Evolutionary conservation across 2,888 invertebrate species (phyloP).

Genomic region (Andrena bicolor): DNA sequence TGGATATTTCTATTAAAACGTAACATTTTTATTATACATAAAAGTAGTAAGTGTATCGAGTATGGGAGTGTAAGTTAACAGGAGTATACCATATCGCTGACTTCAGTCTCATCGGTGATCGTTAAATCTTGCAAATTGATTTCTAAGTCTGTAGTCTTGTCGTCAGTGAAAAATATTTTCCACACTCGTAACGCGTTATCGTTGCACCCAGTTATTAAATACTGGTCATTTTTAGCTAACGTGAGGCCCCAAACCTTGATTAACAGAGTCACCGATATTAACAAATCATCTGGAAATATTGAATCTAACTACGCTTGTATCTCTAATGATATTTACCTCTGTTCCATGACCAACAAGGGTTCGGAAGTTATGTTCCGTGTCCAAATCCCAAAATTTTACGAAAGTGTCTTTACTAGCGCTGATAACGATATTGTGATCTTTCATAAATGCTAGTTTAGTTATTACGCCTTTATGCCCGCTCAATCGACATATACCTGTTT

Average conservation of each 20-base stretch:
- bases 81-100: constrained; percentile 86
- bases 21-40: constrained; percentile 34
- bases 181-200: constrained; percentile 95
- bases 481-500: constrained; percentile 95
- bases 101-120: constrained; percentile 86
- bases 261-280: constrained; percentile 27
- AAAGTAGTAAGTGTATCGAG: neutral
- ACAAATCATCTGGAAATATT: constrained; percentile 8
- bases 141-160: constrained; percentile 81
- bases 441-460: constrained; percentile 92
- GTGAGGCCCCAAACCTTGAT: constrained; percentile 93
- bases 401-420: constrained; percentile 97
- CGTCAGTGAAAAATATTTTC: constrained; percentile 88
- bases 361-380: constrained; percentile 97
- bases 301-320: constrained; percentile 17
- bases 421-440: constrained; percentile 88
- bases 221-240: constrained; percentile 91
- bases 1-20: constrained; percentile 86
- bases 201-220: constrained; percentile 95
- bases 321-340: constrained; percentile 87
- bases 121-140: constrained; percentile 86
- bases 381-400: constrained; percentile 98
- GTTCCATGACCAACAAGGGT: constrained; percentile 95
- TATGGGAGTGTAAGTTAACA: constrained; percentile 18
- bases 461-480: constrained; percentile 96